Conservation (phyloP, 1,140 invertebrate genomes). For the Polypedilum vanderplanki region DNA sequence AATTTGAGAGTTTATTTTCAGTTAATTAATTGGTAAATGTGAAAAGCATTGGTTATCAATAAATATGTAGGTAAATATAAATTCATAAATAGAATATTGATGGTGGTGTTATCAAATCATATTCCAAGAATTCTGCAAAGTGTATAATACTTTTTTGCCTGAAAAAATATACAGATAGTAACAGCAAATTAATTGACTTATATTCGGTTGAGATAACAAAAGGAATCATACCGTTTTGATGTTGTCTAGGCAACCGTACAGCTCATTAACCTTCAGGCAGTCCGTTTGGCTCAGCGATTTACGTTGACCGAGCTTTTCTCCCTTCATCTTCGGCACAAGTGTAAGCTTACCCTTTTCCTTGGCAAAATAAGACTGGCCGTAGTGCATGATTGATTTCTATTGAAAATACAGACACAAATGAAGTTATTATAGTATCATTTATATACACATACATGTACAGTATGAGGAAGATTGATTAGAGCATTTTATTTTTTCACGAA, state of each 20-base stretch:
- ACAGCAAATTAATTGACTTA: background rate
- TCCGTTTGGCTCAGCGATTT: slow-evolving; percentile 56
- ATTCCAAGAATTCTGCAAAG: background rate
- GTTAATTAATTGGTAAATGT: no score
- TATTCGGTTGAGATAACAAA: background rate
- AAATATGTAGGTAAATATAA: no score
- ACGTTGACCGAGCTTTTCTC: slow-evolving; percentile 51
- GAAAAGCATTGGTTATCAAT: no score
- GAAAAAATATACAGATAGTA: background rate
- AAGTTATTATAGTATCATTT: no score
- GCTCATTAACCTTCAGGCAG: slow-evolving; percentile 62
- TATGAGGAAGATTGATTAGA: no score
- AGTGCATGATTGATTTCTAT: slow-evolving; percentile 63
- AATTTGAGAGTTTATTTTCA: no score
- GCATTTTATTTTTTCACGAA: no score
- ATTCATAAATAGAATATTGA: no score
- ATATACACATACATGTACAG: no score
- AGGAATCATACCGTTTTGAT: background rate
- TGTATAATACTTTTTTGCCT: background rate
- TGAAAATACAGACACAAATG: no score
- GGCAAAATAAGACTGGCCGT: slow-evolving; percentile 52
- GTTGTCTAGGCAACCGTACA: slow-evolving; percentile 54
- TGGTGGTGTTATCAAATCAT: background rate
- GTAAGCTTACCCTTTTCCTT: slow-evolving; percentile 51
- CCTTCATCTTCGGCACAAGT: slow-evolving; percentile 51